phyloP scores from a whole-genome alignment of 2,113 vertebrate genomes.

The Sinocyclocheilus grahami region DNA sequence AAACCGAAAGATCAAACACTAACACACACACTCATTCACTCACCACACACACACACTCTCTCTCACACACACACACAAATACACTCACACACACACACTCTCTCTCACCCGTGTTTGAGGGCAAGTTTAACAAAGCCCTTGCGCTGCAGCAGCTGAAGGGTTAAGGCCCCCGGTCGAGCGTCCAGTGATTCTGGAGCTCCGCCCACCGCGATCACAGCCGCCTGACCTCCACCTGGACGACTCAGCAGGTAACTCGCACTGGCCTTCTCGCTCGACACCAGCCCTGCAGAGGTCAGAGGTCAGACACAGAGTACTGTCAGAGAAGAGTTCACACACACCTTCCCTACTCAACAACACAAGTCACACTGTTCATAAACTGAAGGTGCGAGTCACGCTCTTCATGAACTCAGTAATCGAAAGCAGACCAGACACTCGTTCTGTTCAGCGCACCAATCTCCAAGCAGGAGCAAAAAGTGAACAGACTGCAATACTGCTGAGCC shows the following conservation, averaged over 20 bases:
- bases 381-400: neutral
- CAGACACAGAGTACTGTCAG: neutral
- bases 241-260: constrained; percentile 60
- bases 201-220: constrained; percentile 71
- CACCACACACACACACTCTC: too few species aligned
- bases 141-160: constrained; percentile 55
- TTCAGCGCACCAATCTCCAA: too few species aligned
- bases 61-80: too few species aligned
- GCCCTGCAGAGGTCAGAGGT: constrained; percentile 51
- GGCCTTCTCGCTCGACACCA: constrained; percentile 67
- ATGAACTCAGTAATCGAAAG: neutral
- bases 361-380: neutral
- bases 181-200: constrained; percentile 76
- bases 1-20: neutral
- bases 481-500: too few species aligned
- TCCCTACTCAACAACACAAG: neutral
- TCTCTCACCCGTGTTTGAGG: constrained; percentile 42
- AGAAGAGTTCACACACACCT: neutral
- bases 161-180: constrained; percentile 72
- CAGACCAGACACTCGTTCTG: neutral
- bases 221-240: constrained; percentile 69
- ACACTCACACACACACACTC: too few species aligned
- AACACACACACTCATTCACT: too few species aligned
- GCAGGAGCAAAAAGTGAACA: neutral
- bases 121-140: constrained; percentile 66